Base-by-base conservation (phyloP, 1,140 invertebrate species). In the Thaumetopoea pityocampa region DNA sequence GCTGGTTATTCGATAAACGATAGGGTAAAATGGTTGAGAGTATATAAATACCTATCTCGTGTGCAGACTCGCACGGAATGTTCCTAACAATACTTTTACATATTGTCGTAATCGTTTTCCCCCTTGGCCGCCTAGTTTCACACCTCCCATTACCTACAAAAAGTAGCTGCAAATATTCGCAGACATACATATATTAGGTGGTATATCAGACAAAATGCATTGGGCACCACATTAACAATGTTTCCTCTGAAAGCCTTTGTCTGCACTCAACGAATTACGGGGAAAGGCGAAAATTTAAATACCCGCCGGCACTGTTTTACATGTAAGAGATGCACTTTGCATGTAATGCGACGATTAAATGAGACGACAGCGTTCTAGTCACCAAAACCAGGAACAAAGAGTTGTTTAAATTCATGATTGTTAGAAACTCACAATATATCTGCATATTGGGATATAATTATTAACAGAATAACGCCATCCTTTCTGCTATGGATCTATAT, bases 241-340 rank as follows among this genome's bases (percentile, higher is more conserved):
- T 77, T 79, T 65, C 63, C 59, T 34, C 23, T 47, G 58, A 52
- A 53, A 67, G 67, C 66, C 78, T 81, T 79, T 81, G 79, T 73
- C 74, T 79, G 70, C 71, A 59, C 68, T 73, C 64, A 48, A 57
- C 67, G 67, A 81, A 79, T 79, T 81, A 78, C 64, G 70, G 46
- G 56, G 69, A 76, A 79, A 79, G 66, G 67, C 61, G 71, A 70
- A 80, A 83, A 79, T 81, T 81, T 81, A 79, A 81, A 83, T 78
- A 72, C 70, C 77, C 66, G 63, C 51, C 70, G 73, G 54, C 35
- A 68, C 74, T 83, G 69, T 81, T 81, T 81, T 79, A 79, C 77
- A 81, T 81, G 74, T 79, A 66, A 79, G 71, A 83, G 79, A 81
- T 83, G 79, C 79, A 79, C 63, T 80, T 83, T 79, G 76, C 68